A percentile compares a stretch with the other conserved stretches of the same genome.
phyloP scores from a whole-genome alignment of 2,113 vertebrate species.

The Crotalus helleri region DNA sequence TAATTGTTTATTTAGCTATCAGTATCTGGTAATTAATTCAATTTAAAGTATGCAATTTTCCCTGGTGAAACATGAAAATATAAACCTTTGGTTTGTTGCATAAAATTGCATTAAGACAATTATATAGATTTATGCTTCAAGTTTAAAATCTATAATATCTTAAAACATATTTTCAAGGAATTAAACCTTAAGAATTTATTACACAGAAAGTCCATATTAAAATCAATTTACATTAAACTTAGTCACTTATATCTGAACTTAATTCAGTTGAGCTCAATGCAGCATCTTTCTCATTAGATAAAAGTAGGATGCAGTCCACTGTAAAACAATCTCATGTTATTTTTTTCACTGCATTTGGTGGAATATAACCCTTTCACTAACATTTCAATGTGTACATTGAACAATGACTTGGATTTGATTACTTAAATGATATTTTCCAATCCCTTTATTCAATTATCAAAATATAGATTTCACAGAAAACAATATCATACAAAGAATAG shows the following conservation, averaged over 20 bases:
- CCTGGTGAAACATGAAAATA: neutral
- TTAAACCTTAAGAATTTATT: neutral
- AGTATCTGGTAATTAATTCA: neutral
- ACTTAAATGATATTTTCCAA: neutral
- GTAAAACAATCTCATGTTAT: neutral
- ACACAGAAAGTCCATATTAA: neutral
- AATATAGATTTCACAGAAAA: neutral
- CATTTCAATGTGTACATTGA: neutral
- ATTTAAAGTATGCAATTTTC: neutral
- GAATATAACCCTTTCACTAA: neutral
- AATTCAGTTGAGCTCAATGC: neutral
- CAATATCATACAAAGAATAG: neutral
- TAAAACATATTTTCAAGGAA: neutral
- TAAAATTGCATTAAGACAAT: neutral
- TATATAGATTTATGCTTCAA: neutral
- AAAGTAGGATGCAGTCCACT: neutral
- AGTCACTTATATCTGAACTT: neutral
- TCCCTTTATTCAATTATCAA: neutral
- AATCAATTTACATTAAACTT: neutral
- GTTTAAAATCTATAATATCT: neutral
- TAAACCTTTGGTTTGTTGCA: neutral
- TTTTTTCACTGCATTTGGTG: neutral
- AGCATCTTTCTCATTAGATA: neutral
- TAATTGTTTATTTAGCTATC: neutral
- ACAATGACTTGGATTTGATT: neutral